Conservation (phyloP, 1,140 invertebrate genomes). For the Rhopalosiphum padi region DNA sequence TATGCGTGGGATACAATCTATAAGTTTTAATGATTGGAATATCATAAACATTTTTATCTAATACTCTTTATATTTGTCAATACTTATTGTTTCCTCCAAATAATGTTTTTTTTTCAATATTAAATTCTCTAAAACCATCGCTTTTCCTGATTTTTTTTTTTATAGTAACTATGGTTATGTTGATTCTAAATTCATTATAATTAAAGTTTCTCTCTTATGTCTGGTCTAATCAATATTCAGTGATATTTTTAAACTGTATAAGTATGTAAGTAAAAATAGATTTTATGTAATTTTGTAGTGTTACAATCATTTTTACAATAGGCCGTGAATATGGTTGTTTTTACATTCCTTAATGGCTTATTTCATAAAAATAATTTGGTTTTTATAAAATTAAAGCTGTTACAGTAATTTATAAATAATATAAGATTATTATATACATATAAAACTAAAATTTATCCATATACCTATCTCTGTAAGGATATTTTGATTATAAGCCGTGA, state of each 20-base stretch:
- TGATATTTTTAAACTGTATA: no score
- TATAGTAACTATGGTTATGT: no score
- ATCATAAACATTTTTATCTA: not conserved
- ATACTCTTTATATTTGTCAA: no score
- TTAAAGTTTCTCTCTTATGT: no score
- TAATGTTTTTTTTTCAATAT: no score
- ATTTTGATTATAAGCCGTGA: not conserved
- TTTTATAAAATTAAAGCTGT: not conserved
- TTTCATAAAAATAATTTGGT: not conserved
- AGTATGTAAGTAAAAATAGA: no score
- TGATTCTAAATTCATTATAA: no score
- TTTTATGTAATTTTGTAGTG: not conserved
- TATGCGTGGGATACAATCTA: not conserved
- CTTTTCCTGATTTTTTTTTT: no score
- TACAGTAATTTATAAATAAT: not conserved
- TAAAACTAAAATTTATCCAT: not conserved
- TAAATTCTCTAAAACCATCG: no score
- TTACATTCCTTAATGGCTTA: not conserved
- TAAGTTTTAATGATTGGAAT: not conserved
- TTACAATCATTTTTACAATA: not conserved
- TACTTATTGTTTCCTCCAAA: no score
- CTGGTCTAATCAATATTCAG: no score
- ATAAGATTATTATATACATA: not conserved
- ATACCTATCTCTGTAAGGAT: fast-evolving
- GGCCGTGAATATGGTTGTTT: not conserved